These are phyloP conservation scores for Macaca mulatta DNA, from an alignment of 2,113 vertebrate species.

Conservation along the genomic window DNA sequence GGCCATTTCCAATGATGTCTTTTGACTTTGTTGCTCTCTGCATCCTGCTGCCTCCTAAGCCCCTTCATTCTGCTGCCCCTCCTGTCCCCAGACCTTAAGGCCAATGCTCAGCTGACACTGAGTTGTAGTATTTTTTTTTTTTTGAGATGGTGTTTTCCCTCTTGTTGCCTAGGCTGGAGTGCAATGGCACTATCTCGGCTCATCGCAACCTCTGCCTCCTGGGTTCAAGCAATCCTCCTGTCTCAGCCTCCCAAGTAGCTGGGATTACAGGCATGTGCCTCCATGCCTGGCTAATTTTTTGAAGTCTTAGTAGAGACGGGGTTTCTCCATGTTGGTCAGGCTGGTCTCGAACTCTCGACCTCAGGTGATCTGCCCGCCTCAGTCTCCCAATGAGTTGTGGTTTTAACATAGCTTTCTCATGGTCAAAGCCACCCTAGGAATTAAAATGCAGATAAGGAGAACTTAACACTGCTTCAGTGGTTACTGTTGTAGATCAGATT, in stretches of 20 bases:
- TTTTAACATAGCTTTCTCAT: slow-evolving; percentile 25
- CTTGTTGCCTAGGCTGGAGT: no score
- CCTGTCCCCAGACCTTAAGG: not conserved
- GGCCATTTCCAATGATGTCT: not conserved
- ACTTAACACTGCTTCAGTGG: not conserved
- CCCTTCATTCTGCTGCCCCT: not conserved
- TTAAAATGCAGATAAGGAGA: not conserved
- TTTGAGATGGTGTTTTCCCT: no score
- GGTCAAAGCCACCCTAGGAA: not conserved
- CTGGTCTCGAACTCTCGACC: no score
- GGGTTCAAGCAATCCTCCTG: no score
- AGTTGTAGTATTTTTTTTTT: not conserved
- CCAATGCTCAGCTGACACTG: not conserved
- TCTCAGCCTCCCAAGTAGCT: no score
- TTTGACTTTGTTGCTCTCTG: not conserved
- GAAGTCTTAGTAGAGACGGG: no score
- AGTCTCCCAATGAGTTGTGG: not conserved
- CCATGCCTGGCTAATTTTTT: no score
- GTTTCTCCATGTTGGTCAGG: no score
- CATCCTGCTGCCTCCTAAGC: not conserved
- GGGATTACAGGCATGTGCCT: no score
- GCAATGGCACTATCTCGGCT: no score
- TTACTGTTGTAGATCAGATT: not conserved
- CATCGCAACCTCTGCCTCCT: no score
- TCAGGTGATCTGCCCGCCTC: no score